Evolutionary conservation across 2,113 vertebrate genomes (phyloP).

Genomic region (Cygnus atratus): DNA sequence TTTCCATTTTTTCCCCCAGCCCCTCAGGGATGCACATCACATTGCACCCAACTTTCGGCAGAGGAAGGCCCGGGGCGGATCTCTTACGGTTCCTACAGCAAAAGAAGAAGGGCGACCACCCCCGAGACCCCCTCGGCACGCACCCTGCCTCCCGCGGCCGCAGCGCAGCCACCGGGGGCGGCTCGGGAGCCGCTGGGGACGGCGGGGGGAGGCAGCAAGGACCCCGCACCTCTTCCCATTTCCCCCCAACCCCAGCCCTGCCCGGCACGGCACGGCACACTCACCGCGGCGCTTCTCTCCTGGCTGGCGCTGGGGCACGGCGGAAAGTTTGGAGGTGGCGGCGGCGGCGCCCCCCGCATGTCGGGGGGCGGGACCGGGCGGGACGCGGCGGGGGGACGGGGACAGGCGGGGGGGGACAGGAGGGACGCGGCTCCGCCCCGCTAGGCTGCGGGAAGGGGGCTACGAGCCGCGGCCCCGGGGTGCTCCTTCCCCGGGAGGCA

Average conservation of each 20-base stretch:
- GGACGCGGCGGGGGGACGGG: neutral
- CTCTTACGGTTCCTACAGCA: neutral
- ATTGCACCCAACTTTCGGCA: neutral
- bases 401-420: neutral
- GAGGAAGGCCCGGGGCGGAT: neutral
- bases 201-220: no score
- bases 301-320: neutral
- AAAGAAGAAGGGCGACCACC: neutral
- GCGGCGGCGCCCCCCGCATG: neutral
- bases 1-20: neutral
- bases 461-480: neutral
- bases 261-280: neutral
- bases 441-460: no score
- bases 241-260: neutral
- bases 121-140: neutral
- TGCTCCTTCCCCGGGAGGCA: rapidly evolving
- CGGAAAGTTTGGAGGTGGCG: neutral
- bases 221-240: neutral
- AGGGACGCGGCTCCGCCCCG: no score
- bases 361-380: neutral
- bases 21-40: neutral
- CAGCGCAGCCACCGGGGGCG: neutral
- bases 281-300: neutral
- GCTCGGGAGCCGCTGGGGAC: no score
- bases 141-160: neutral